Conservation (phyloP, 2,888 invertebrate species). For the Lobophora halterata region DNA sequence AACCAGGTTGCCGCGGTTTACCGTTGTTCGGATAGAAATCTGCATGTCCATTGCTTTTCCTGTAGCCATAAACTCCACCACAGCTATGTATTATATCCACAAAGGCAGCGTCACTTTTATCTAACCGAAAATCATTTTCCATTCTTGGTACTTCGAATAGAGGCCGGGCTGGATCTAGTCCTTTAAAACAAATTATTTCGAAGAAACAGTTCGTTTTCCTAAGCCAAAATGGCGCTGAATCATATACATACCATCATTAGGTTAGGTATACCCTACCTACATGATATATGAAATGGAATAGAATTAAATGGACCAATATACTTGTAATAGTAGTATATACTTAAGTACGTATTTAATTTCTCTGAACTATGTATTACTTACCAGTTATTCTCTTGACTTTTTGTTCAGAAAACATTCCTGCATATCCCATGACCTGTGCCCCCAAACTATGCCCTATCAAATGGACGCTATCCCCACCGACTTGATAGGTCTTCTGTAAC, state of each 20-base stretch:
- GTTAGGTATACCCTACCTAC: neutral
- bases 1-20: slow-evolving; percentile 84
- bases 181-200: slow-evolving; percentile 27
- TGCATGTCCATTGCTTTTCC: slow-evolving; percentile 82
- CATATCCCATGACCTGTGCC: slow-evolving; percentile 82
- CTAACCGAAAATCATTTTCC: slow-evolving; percentile 68
- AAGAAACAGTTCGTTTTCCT: no score
- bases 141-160: slow-evolving; percentile 76
- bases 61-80: slow-evolving; percentile 83
- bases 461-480: slow-evolving; percentile 50
- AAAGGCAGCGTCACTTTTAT: slow-evolving; percentile 84
- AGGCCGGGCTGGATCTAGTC: slow-evolving; percentile 85
- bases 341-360: no score
- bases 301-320: no score
- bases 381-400: slow-evolving; percentile 82
- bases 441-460: slow-evolving; percentile 81
- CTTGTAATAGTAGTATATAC: no score
- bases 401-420: slow-evolving; percentile 68
- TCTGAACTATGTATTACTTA: no score
- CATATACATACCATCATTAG: no score
- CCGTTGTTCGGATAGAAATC: slow-evolving; percentile 90
- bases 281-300: no score
- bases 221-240: no score
- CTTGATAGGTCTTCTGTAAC: slow-evolving; percentile 39
- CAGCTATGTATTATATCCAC: slow-evolving; percentile 89